Evolutionary conservation across 2,888 invertebrate species (phyloP), one percentile per base, ranked within the genome.

Genomic region (Automeris io): DNA sequence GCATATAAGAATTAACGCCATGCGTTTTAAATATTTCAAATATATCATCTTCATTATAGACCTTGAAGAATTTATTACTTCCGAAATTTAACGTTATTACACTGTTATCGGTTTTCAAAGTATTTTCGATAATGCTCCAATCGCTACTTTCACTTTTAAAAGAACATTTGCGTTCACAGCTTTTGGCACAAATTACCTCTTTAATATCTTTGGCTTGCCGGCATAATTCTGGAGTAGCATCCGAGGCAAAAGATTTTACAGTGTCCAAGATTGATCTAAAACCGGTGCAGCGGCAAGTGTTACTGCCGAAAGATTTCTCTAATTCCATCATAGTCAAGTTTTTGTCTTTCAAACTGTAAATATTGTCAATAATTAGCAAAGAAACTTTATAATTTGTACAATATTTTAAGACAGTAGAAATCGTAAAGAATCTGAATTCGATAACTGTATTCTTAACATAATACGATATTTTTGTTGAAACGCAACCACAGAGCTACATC

Each of bases 211-310:
- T 66, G 21, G 90, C 79, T 45, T 47, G 61, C 13, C 88, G 71
- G 1, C 71, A 71, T 5, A 91, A 66, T 35, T 81, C 60, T n/a
- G 88, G 79, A 4, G 87, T 75, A 4, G 90, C 89, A 56, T 92
- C 91, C 0, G 64, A 67, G 0, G 91, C 92, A 47, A 92, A 91
- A 0, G 92, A 90, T 61, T 94, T 93, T 70, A 94, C 91, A 1
- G 93, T 89, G 58, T 94, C 93, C 42, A 94, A 61, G 42, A 95
- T 94, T 0, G 94, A 90, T 1, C 93, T 82, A 62, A 92, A 94
- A 0, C 94, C 94, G 0, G 94, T 95, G 57, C 94, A 95, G 5
- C 95, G 88, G 47, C 95, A 95, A 3, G 94, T 91, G 56, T 93
- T 93, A 41, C 92, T 90, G 18, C 92, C 94, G 47, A 94, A 93